phyloP scores from a whole-genome alignment of 1,140 invertebrate genomes.

The Drosophila saltans region DNA sequence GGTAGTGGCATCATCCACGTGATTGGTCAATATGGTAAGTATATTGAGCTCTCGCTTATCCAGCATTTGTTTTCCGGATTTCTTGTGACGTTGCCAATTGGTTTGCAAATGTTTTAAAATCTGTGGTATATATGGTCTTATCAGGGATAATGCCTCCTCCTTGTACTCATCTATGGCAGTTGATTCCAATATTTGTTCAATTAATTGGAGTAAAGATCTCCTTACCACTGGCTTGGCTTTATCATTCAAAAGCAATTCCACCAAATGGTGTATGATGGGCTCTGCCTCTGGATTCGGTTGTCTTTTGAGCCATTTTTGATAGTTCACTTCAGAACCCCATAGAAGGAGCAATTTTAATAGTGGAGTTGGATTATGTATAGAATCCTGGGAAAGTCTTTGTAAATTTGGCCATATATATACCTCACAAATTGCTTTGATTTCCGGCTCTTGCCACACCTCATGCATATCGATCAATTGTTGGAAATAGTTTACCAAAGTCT shows the following conservation, averaged over 20 bases:
- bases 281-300: conserved; percentile 56
- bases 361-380: conserved; percentile 92
- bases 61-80: conserved; percentile 73
- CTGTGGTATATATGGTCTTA: conserved; percentile 87
- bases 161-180: conserved; percentile 56
- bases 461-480: conserved; percentile 89
- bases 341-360: conserved; percentile 90
- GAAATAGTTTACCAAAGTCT: conserved; percentile 89
- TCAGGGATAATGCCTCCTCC: conserved; percentile 62
- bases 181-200: conserved; percentile 90
- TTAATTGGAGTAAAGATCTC: conserved; percentile 89
- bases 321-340: conserved; percentile 86
- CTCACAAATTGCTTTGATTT: conserved; percentile 91
- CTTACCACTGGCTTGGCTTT: conserved; percentile 88
- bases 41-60: conserved; percentile 90
- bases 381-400: conserved; percentile 90
- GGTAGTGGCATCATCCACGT: conserved; percentile 87
- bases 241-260: conserved; percentile 87
- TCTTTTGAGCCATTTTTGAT: conserved; percentile 50
- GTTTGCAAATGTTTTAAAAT: conserved; percentile 89
- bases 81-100: conserved; percentile 84
- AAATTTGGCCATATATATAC: conserved; percentile 92
- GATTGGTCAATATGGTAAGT: conserved; percentile 90
- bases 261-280: conserved; percentile 83
- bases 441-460: conserved; percentile 86